Conservation (phyloP, 2,797 vertebrate species). For the Distichodus sexfasciatus region DNA sequence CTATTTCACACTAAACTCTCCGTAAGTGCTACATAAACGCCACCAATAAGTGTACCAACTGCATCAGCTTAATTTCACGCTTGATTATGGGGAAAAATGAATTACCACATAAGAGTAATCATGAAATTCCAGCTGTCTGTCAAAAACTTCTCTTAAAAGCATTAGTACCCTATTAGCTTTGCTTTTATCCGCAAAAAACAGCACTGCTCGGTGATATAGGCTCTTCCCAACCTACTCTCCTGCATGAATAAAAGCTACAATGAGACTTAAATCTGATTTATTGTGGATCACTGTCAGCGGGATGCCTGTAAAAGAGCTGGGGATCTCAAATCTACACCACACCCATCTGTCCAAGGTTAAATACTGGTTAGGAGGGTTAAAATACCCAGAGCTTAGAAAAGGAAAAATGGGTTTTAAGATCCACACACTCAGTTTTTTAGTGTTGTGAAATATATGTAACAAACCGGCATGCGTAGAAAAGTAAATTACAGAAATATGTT, state of each 20-base stretch:
- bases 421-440: background rate
- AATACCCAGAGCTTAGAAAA: slow-evolving; percentile 21
- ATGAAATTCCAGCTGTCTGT: slow-evolving; percentile 60
- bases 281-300: slow-evolving; percentile 13
- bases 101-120: slow-evolving; percentile 62
- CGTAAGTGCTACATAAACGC: background rate
- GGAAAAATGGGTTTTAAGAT: background rate
- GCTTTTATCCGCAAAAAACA: slow-evolving; percentile 17
- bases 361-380: slow-evolving; percentile 9
- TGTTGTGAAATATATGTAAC: background rate
- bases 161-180: slow-evolving; percentile 15
- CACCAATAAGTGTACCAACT: background rate
- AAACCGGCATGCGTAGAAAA: background rate
- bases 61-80: background rate
- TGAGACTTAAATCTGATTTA: slow-evolving; percentile 17
- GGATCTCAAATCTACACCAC: slow-evolving; percentile 6
- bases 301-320: background rate
- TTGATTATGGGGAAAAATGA: slow-evolving; percentile 13
- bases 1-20: background rate
- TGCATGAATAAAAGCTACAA: slow-evolving; percentile 10
- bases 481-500: background rate
- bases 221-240: background rate
- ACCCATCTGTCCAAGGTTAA: slow-evolving; percentile 26
- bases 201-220: slow-evolving; percentile 8
- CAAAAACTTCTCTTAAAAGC: slow-evolving; percentile 56